A percentile compares a stretch with the other conserved stretches of the same genome.
These are phyloP conservation scores for Chlorops oryzae DNA, from an alignment of 1,140 invertebrate genomes.

Conservation along the genomic window DNA sequence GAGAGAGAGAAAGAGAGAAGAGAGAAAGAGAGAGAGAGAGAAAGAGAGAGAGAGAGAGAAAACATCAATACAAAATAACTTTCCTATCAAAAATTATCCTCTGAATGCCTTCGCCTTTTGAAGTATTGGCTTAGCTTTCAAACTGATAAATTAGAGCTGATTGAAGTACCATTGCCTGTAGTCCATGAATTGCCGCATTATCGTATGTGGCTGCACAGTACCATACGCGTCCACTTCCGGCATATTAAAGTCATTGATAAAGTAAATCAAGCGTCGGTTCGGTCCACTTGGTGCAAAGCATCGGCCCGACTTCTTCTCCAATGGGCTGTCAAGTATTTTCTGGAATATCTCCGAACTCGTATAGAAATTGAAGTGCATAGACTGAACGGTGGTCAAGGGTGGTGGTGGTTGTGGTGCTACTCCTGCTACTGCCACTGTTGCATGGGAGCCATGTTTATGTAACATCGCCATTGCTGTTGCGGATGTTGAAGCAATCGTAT, in stretches of 20 bases:
- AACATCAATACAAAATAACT: no score
- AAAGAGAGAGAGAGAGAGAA: no score
- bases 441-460: no score
- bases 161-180: conserved; percentile 84
- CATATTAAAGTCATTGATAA: conserved; percentile 97
- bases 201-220: conserved; percentile 90
- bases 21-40: no score
- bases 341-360: conserved; percentile 91
- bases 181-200: conserved; percentile 90
- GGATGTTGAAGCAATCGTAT: not conserved
- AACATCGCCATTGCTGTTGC: not conserved
- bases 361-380: conserved; percentile 93
- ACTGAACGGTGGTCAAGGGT: conserved; percentile 58
- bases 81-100: no score
- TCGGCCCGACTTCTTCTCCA: conserved; percentile 92
- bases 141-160: no score
- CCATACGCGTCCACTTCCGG: conserved; percentile 92
- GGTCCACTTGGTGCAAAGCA: conserved; percentile 85
- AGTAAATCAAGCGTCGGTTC: conserved; percentile 85
- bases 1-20: no score
- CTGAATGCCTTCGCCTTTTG: no score
- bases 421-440: not conserved
- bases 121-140: no score
- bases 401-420: conserved; percentile 16
- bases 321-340: conserved; percentile 80